Percentiles rank a stretch among this genome's conserved stretches.
These are phyloP conservation scores for Protosalanx chinensis DNA, from an alignment of 2,797 vertebrate species.

Conservation along the genomic window DNA sequence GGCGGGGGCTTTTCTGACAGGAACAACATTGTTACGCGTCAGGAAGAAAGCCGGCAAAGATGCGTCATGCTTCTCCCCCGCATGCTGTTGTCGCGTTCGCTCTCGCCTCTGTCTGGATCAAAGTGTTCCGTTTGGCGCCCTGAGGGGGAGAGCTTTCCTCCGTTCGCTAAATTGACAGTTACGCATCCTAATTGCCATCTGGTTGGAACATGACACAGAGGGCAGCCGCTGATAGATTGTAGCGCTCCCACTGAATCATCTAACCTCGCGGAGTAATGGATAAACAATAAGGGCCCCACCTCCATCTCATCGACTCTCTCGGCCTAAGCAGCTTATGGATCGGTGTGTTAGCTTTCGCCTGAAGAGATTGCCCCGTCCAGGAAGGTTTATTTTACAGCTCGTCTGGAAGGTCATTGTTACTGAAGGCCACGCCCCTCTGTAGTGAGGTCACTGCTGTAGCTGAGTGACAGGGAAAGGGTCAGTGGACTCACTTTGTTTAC, in stretches of 20 bases:
- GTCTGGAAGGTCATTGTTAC: conserved; percentile 3
- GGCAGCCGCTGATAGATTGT: background rate
- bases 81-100: too few species aligned
- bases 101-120: background rate
- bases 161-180: conserved; percentile 2
- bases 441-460: conserved; percentile 9
- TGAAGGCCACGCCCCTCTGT: conserved; percentile 14
- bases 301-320: background rate
- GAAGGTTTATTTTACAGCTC: conserved; percentile 35
- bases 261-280: conserved; percentile 7
- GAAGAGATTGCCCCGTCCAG: conserved; percentile 36
- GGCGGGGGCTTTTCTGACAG: background rate
- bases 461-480: conserved; percentile 3
- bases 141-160: background rate
- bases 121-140: background rate
- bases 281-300: conserved; percentile 19
- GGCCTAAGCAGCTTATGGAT: conserved; percentile 38
- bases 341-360: conserved; percentile 32
- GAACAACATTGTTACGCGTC: background rate
- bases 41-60: too few species aligned
- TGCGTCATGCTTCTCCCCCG: too few species aligned
- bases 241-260: conserved; percentile 7
- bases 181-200: conserved; percentile 5
- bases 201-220: conserved; percentile 1
- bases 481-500: conserved; percentile 3